Evolutionary conservation across 2,888 invertebrate species (phyloP), one percentile per base, ranked within the genome.

Genomic region (Agrotis exclamationis): DNA sequence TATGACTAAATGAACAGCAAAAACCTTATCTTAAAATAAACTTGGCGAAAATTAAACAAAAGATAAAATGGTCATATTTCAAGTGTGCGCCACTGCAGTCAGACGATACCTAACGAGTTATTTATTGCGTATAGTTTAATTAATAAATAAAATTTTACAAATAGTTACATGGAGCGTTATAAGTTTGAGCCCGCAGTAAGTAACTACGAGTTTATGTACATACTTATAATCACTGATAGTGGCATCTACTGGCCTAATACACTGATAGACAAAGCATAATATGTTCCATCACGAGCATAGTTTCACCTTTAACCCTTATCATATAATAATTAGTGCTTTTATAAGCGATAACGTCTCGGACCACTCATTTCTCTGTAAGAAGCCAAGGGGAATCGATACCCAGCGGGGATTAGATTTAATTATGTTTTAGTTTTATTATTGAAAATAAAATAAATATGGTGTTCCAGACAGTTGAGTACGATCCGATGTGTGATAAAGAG

Each of bases 401-500:
- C 62, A 33, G 24, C 50, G 18, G 54, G 56, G 50, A 68, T 64
- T 70, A 67, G 50, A 70, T 20, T 68, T 72, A 73, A 79, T 63
- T 63, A 79, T 76, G 71, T 54, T 77, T 28, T 63, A 78, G 73
- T 63, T 64, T 65, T 64, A 58, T 53, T 67, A 58, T 54, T n/a
- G n/a, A 57, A 56, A 59, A 62, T 44, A 63, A 48, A 69, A 47
- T 66, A 74, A 88, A 74, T 57, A 96, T 95, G 96, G 94, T 94
- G 70, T 95, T 95, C 70, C 95, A 96, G 95, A 93, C 93, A 74
- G 78, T 94, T 63, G 95, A 96, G 79, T 95, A 85, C 71, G 96
- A 96, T 83, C 96, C 96, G 22, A 96, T 96, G 96, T 98, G 98
- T 88, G 97, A 97, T 89, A 97, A 97, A 54, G 96, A 97, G 39